Percentiles rank a stretch among this genome's conserved stretches.
phyloP scores from a whole-genome alignment of 2,113 vertebrate genomes.

The Apus apus region DNA sequence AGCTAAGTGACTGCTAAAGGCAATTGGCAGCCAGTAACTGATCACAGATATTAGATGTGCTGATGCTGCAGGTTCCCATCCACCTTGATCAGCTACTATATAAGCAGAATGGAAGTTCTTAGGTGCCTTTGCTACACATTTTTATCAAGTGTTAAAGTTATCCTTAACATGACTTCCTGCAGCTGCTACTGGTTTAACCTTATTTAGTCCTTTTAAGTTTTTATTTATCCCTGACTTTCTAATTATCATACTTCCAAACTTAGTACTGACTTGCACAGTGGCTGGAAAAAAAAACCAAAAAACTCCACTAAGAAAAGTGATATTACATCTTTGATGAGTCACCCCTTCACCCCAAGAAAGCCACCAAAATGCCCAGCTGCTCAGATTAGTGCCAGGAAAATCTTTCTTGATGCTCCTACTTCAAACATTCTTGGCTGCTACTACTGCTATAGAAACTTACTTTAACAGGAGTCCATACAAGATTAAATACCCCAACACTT shows the following conservation, averaged over 20 bases:
- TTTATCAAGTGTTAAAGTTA: neutral
- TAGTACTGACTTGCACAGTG: neutral
- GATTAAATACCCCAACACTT: neutral
- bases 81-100: neutral
- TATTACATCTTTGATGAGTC: neutral
- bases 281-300: neutral
- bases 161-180: neutral
- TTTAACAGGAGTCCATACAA: neutral
- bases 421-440: neutral
- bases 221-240: neutral
- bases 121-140: neutral
- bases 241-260: neutral
- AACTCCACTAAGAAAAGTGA: neutral
- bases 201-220: neutral
- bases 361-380: neutral
- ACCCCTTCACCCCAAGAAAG: neutral
- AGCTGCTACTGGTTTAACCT: neutral
- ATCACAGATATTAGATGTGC: neutral
- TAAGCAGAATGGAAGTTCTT: neutral
- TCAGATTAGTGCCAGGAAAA: neutral
- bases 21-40: neutral
- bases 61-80: neutral
- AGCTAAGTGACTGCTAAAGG: neutral
- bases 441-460: neutral
- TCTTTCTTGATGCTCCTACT: neutral